Evolutionary conservation across 2,888 invertebrate species (phyloP), one percentile per base, ranked within the genome.

Genomic region (Nudaria mundana): DNA sequence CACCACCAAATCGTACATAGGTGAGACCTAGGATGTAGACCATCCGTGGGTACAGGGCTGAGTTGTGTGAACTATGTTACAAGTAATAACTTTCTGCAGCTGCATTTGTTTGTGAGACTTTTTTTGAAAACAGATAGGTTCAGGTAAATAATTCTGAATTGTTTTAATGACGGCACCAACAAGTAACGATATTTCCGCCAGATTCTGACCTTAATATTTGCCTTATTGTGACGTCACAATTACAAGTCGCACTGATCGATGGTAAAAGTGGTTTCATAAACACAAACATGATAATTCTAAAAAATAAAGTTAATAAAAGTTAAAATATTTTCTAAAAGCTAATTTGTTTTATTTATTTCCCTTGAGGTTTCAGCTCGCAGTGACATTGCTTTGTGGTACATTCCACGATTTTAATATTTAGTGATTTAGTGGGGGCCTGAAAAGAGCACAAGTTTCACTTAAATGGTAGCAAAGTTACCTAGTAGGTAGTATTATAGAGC

Each of bases 241-340:
- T 22, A 12, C 12, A 13, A 31, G 6, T 25, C 14, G 6, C 20
- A 29, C 39, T 35, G 8, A 31, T 10, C 3, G 39, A 16, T 31
- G 14, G 48, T 7, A 37, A 50, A 36, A 39, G 40, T 53, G 40
- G 36, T 28, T n/a, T n/a, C n/a, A n/a, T n/a, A n/a, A n/a, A n/a
- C n/a, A n/a, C n/a, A n/a, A 23, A 25, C 37, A 50, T 48, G 50
- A 58, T 50, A 48, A 63, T 54, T 13, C 8, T 44, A 52, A 60
- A 18, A 4, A 5, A 5, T 18, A 4, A 59, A 48, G 69, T 70
- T 66, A 68, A 68, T 60, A 64, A 62, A 61, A 57, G 53, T 56
- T 52, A 71, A 63, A 71, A 63, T 76, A 75, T 75, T 77, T 76
- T 75, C 47, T 68, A 71, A 49, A 47, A 5, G 8, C 6, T 15